These are phyloP conservation scores for Enteromius viviparus DNA, from an alignment of 2,797 vertebrate genomes.

Conservation along the genomic window DNA sequence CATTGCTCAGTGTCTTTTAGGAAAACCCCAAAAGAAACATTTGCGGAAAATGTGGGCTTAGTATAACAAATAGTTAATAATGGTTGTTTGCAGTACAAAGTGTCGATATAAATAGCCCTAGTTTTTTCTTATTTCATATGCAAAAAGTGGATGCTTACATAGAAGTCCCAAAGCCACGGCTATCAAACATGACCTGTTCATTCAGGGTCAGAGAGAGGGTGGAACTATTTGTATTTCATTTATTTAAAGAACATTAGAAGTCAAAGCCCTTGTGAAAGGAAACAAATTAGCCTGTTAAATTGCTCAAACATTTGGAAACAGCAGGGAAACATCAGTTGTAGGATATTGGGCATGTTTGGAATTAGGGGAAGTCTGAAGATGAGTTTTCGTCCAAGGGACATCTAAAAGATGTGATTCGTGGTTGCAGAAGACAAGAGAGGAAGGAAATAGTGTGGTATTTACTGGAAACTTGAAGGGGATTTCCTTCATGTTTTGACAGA, in stretches of 20 bases:
- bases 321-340: neutral
- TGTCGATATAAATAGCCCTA: neutral
- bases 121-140: neutral
- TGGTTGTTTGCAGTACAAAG: neutral
- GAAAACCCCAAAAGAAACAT: neutral
- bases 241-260: neutral
- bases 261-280: neutral
- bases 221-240: neutral
- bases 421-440: neutral
- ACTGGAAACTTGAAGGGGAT: constrained; percentile 33
- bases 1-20: neutral
- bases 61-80: neutral
- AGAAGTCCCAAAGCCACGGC: neutral
- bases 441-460: constrained; percentile 54
- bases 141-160: neutral
- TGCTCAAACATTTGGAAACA: neutral
- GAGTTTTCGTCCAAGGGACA: neutral
- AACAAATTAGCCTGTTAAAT: neutral
- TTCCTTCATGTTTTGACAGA: constrained; percentile 54
- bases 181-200: neutral
- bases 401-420: neutral
- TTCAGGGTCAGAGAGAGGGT: neutral
- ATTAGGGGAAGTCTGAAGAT: neutral
- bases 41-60: neutral
- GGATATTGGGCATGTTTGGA: constrained; percentile 4